phyloP scores from a whole-genome alignment of 1,140 invertebrate genomes.

The Drosophila lacteicornis region DNA sequence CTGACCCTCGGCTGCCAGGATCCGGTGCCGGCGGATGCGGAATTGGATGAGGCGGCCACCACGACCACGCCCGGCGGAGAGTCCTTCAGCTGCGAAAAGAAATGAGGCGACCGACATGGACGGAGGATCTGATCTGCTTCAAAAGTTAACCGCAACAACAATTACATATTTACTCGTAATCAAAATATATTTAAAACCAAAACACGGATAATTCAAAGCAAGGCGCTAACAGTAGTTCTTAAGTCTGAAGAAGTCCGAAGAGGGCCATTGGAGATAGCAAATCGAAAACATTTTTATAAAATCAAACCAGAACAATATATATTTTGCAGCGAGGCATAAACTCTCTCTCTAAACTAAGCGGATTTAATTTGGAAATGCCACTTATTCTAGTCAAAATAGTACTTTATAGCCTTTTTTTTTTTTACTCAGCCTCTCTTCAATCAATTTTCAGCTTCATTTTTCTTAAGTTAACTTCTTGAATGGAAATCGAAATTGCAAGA shows the following conservation, averaged over 20 bases:
- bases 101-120: slow-evolving; percentile 33
- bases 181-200: slow-evolving; percentile 46
- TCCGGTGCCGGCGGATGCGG: slow-evolving; percentile 30
- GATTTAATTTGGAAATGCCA: slow-evolving; percentile 3
- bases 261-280: slow-evolving; percentile 23
- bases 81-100: slow-evolving; percentile 52
- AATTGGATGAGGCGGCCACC: slow-evolving; percentile 42
- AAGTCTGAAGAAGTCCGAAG: slow-evolving; percentile 56
- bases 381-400: neutral
- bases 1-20: slow-evolving; percentile 60
- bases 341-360: slow-evolving; percentile 9
- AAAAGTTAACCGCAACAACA: slow-evolving; percentile 43
- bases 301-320: slow-evolving; percentile 21
- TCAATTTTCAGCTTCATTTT: neutral
- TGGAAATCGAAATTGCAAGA: slow-evolving; percentile 1
- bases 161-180: slow-evolving; percentile 73
- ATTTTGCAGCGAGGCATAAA: slow-evolving; percentile 31
- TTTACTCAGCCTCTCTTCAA: neutral
- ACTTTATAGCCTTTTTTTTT: neutral
- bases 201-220: slow-evolving; percentile 24
- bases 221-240: slow-evolving; percentile 52
- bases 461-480: neutral
- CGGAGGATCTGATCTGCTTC: slow-evolving; percentile 16
- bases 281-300: slow-evolving; percentile 41
- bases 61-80: slow-evolving; percentile 19